Conservation (phyloP, 2,888 invertebrate species). For the Agrenia bidenticulata region DNA sequence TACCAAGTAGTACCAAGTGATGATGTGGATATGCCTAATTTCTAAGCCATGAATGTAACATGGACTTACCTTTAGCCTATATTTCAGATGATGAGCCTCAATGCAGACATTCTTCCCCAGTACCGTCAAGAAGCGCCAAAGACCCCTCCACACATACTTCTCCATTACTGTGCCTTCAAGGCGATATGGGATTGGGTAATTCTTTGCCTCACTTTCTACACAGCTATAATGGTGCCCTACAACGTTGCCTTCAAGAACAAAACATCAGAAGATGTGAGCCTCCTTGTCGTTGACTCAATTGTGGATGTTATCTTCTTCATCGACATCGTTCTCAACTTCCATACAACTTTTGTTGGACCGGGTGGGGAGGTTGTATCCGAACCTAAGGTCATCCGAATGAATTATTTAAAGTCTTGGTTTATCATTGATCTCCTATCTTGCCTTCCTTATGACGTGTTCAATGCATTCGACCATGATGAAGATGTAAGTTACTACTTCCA, state of each 20-base stretch:
- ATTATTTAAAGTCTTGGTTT: constrained; percentile 99
- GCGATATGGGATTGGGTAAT: constrained; percentile 85
- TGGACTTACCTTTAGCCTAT: not conserved
- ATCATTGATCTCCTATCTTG: constrained; percentile 98
- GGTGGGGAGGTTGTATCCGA: constrained; percentile 87
- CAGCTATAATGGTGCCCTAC: constrained; percentile 95
- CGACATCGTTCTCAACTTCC: constrained; percentile 99
- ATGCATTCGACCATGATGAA: constrained; percentile 99
- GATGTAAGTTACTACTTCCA: constrained; percentile 79
- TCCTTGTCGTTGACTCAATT: constrained; percentile 92
- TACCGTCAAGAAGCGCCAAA: constrained; percentile 99
- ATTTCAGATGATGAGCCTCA: constrained; percentile 89
- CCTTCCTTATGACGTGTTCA: constrained; percentile 99
- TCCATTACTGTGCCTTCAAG: constrained; percentile 84
- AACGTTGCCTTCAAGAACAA: constrained; percentile 99
- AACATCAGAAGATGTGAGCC: constrained; percentile 92
- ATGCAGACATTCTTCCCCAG: constrained; percentile 96
- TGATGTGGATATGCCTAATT: too few species aligned
- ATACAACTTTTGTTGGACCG: constrained; percentile 95
- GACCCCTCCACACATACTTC: constrained; percentile 97
- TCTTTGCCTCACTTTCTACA: constrained; percentile 98
- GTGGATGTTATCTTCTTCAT: constrained; percentile 99
- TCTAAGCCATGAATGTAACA: too few species aligned
- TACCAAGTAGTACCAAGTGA: too few species aligned
- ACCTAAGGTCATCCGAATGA: constrained; percentile 96